These are phyloP conservation scores for Numida meleagris DNA, from an alignment of 2,113 vertebrate genomes.

Conservation along the genomic window DNA sequence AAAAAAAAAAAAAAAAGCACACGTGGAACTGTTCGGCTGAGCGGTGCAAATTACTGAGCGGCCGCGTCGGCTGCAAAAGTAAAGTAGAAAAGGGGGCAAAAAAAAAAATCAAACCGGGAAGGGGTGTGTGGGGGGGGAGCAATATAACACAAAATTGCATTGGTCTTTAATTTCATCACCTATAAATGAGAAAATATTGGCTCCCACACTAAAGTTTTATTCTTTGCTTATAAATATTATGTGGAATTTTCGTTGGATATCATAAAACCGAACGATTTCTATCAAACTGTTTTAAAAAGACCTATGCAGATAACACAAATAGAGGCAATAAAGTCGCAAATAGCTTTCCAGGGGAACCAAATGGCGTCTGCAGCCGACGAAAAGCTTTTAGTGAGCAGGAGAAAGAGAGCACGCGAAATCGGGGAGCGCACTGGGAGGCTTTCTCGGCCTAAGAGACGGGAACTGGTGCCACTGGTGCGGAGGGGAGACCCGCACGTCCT, in stretches of 20 bases:
- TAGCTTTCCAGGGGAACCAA: slow-evolving; percentile 76
- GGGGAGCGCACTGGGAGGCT: slow-evolving; percentile 47
- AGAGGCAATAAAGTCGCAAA: slow-evolving; percentile 79
- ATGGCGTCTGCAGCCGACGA: slow-evolving; percentile 42
- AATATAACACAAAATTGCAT: slow-evolving; percentile 72
- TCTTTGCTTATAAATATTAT: slow-evolving; percentile 80
- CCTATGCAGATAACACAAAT: slow-evolving; percentile 83
- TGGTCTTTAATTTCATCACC: slow-evolving; percentile 82
- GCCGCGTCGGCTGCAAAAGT: slow-evolving; percentile 53
- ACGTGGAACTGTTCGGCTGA: background rate
- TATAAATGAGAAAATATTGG: slow-evolving; percentile 83
- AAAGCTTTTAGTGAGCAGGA: background rate
- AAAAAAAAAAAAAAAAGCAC: background rate
- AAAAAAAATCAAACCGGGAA: background rate
- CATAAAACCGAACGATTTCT: slow-evolving; percentile 81
- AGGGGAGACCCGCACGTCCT: background rate
- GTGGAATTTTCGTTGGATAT: slow-evolving; percentile 79
- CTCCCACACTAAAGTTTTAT: slow-evolving; percentile 83
- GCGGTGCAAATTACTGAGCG: background rate
- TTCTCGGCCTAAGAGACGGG: slow-evolving; percentile 72
- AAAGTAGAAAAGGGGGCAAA: slow-evolving; percentile 27
- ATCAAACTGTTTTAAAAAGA: slow-evolving; percentile 78
- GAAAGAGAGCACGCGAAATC: slow-evolving; percentile 36
- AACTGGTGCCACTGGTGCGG: slow-evolving; percentile 41
- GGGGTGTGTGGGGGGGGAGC: background rate